phyloP scores from a whole-genome alignment of 35 echinoderm and acorn worm species.

The Nesometra sesokonis region DNA sequence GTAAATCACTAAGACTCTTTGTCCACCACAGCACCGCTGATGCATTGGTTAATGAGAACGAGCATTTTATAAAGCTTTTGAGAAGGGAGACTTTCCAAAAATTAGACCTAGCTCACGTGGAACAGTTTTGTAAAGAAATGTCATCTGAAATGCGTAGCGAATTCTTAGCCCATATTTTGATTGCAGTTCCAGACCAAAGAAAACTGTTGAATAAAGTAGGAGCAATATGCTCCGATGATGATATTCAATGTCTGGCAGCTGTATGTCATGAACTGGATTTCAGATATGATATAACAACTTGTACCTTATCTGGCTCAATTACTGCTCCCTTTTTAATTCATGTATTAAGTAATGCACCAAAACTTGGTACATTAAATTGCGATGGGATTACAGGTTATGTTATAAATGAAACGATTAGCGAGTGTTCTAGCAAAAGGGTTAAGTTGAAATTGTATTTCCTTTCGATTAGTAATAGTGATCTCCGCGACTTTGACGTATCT shows the following conservation, averaged over 20 bases:
- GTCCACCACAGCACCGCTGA: not conserved
- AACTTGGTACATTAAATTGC: not conserved
- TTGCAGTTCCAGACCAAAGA: too few species aligned
- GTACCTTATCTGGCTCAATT: too few species aligned
- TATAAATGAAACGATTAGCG: not conserved
- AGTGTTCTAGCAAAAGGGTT: not conserved
- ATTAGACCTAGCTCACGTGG: not conserved
- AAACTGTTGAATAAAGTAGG: too few species aligned
- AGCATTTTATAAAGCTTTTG: not conserved
- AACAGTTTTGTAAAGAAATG: not conserved
- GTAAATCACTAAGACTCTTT: not conserved
- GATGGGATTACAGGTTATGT: not conserved
- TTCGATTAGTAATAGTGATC: not conserved
- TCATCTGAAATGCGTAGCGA: not conserved
- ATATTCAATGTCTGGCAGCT: too few species aligned
- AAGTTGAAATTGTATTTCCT: not conserved
- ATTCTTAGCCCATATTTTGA: too few species aligned
- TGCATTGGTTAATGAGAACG: not conserved
- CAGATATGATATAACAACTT: too few species aligned
- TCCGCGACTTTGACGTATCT: not conserved
- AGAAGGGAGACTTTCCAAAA: not conserved
- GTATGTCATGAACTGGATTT: too few species aligned
- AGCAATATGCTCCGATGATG: too few species aligned
- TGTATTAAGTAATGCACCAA: not conserved
- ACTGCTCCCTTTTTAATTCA: too few species aligned